Evolutionary conservation across 2,797 vertebrate species (phyloP).

Genomic region (Hybognathus amarus): DNA sequence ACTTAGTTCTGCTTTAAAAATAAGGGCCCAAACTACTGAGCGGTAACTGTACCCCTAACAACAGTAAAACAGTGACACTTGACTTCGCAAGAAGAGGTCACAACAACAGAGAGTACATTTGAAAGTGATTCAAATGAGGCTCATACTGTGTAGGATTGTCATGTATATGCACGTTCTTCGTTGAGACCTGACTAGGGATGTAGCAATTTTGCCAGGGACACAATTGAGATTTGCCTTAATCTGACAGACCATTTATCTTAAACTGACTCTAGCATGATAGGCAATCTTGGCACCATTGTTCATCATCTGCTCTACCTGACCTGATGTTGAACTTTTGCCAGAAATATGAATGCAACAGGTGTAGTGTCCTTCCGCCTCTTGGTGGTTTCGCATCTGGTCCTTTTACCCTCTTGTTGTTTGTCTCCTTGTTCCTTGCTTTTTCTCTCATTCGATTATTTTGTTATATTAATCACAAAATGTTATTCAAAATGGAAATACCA

Average conservation of each 20-base stretch:
- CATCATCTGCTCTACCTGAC: conserved; percentile 20
- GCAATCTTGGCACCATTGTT: conserved; percentile 35
- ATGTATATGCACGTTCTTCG: background rate
- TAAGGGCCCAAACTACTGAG: no score
- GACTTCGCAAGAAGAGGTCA: background rate
- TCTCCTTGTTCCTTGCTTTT: background rate
- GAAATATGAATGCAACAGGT: background rate
- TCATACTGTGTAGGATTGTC: background rate
- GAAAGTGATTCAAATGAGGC: background rate
- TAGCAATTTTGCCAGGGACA: conserved; percentile 32
- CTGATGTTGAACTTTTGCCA: conserved; percentile 31
- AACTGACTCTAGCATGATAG: conserved; percentile 27
- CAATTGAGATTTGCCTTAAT: conserved; percentile 45
- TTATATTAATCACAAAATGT: no score
- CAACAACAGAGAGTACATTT: background rate
- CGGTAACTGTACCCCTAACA: background rate
- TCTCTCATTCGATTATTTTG: background rate
- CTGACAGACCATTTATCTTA: conserved; percentile 43
- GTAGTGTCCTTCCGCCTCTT: background rate
- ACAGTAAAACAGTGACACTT: background rate
- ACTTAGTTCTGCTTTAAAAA: no score
- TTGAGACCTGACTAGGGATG: conserved; percentile 6
- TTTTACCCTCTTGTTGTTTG: conserved; percentile 33
- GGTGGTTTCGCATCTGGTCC: conserved; percentile 14
- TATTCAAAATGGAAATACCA: no score